phyloP scores from a whole-genome alignment of 2,797 vertebrate species.

The Bucorvus abyssinicus region DNA sequence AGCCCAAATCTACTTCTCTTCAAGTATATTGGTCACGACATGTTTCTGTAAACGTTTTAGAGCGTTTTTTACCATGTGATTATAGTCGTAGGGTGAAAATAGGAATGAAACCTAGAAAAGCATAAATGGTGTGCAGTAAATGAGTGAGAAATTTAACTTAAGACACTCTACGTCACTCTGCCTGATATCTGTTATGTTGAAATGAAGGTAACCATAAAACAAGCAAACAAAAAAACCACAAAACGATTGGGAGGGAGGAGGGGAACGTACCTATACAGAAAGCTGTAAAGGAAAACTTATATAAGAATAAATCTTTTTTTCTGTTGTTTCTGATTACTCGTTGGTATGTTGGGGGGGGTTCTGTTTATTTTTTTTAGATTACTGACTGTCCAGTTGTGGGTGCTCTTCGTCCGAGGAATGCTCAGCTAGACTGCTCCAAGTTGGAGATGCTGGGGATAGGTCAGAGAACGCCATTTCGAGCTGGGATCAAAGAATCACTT shows the following conservation, averaged over 20 bases:
- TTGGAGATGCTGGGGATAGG: conserved; percentile 88
- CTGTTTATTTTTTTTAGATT: conserved; percentile 75
- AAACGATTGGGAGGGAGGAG: background rate
- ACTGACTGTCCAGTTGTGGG: conserved; percentile 85
- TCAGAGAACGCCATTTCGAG: conserved; percentile 83
- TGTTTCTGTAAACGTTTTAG: background rate
- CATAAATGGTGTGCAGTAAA: background rate
- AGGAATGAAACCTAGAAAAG: background rate
- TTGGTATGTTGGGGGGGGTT: background rate
- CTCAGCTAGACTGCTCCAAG: conserved; percentile 88
- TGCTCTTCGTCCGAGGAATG: conserved; percentile 86
- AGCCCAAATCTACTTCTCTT: background rate
- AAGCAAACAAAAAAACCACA: background rate
- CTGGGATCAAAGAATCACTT: conserved; percentile 86
- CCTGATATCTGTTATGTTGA: background rate
- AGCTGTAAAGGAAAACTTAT: background rate
- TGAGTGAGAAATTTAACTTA: background rate
- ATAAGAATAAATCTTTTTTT: background rate
- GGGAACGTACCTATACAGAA: background rate
- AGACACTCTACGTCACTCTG: fast-evolving
- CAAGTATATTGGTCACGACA: background rate
- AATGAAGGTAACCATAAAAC: background rate
- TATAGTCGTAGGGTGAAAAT: background rate
- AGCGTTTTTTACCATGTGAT: background rate
- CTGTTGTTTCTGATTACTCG: background rate